phyloP scores from a whole-genome alignment of 2,888 invertebrate species.

The Ormyrus rosae region DNA sequence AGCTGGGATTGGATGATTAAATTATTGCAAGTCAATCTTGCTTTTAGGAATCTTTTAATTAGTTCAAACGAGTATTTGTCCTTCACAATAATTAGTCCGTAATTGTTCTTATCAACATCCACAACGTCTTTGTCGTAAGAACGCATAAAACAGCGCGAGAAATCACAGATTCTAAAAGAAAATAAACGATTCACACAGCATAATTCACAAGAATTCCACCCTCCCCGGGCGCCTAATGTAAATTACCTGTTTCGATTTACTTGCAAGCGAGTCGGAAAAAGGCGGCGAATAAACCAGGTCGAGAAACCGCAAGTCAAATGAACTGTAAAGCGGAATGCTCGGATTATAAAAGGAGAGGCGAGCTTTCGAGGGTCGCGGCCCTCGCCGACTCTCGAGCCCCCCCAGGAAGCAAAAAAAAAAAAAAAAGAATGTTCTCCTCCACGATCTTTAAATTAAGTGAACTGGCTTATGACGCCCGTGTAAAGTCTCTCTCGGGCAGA shows the following conservation, averaged over 20 bases:
- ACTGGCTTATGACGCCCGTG: slow-evolving; percentile 72
- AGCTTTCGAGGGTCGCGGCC: slow-evolving; percentile 34
- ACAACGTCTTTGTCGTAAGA: too few species aligned
- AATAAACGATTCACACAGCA: too few species aligned
- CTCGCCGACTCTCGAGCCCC: neutral
- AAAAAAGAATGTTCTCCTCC: slow-evolving; percentile 53
- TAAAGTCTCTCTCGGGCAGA: slow-evolving; percentile 68
- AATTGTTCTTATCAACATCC: too few species aligned
- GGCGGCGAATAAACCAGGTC: slow-evolving; percentile 21
- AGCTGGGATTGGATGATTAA: too few species aligned
- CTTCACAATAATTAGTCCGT: too few species aligned
- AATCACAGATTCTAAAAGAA: too few species aligned
- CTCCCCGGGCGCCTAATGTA: neutral
- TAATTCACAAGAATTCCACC: too few species aligned
- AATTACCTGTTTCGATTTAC: slow-evolving; percentile 23
- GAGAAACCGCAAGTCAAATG: slow-evolving; percentile 66
- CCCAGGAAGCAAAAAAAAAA: slow-evolving; percentile 40
- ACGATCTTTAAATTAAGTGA: slow-evolving; percentile 74
- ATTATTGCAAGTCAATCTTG: too few species aligned
- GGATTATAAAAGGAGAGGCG: slow-evolving; percentile 65
- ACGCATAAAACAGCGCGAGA: too few species aligned
- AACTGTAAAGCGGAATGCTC: slow-evolving; percentile 70
- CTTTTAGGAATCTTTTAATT: too few species aligned
- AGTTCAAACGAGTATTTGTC: too few species aligned
- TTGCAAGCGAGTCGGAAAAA: slow-evolving; percentile 12